A percentile compares a stretch with the other conserved stretches of the same genome.
Conservation (phyloP, 2,113 vertebrate genomes). For the Hippopotamus amphibius region DNA sequence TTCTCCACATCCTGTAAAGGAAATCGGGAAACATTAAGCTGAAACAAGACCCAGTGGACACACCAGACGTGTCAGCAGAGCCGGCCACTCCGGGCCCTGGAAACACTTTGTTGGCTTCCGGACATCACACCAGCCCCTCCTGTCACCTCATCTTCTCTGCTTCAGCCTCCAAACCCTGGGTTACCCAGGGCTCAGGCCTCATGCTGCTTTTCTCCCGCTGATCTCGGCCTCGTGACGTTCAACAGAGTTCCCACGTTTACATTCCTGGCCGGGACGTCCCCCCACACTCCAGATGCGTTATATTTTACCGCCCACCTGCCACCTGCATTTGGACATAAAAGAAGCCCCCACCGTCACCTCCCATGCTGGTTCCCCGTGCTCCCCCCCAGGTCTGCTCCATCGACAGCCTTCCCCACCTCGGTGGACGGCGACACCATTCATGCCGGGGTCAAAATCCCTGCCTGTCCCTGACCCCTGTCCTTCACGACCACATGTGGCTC, state of each 20-base stretch:
- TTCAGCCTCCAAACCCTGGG: neutral
- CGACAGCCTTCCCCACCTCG: neutral
- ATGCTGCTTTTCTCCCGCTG: neutral
- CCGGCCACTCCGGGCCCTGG: rapidly evolving
- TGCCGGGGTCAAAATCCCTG: too few species aligned
- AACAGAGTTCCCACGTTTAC: neutral
- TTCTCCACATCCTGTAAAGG: conserved; percentile 85
- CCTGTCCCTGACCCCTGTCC: neutral
- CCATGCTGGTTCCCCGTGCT: neutral
- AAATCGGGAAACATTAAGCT: neutral
- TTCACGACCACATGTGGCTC: neutral
- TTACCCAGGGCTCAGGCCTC: neutral
- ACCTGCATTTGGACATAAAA: neutral
- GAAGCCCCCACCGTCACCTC: neutral
- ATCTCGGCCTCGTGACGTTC: neutral
- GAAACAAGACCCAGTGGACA: neutral
- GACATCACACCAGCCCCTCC: rapidly evolving
- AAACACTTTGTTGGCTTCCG: neutral
- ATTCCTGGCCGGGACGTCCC: neutral
- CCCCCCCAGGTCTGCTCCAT: neutral
- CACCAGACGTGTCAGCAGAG: too few species aligned
- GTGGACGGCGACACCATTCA: rapidly evolving
- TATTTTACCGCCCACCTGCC: neutral
- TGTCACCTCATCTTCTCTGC: rapidly evolving
- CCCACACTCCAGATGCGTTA: too few species aligned